A percentile compares a stretch with the other conserved stretches of the same genome.
Evolutionary conservation across 2,888 invertebrate genomes (phyloP).

Genomic region (Apoda limacodes): DNA sequence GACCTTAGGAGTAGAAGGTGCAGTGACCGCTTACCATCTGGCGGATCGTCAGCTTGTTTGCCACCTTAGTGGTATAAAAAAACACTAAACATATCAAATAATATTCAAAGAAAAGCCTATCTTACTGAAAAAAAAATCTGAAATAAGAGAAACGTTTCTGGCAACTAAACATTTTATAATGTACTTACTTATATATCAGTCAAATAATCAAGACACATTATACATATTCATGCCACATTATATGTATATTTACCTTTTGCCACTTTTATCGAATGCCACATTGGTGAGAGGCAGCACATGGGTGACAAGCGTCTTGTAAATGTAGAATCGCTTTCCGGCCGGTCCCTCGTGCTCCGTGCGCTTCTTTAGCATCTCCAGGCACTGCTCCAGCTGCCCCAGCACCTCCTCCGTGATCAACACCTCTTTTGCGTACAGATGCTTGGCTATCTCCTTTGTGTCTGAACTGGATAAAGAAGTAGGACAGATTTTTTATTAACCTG

Average conservation of each 20-base stretch:
- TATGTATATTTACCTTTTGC: conserved; percentile 64
- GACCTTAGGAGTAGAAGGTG: too few relatives aligned
- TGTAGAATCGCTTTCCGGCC: conserved; percentile 72
- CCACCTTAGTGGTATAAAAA: too few relatives aligned
- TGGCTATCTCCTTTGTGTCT: conserved; percentile 63
- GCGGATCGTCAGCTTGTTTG: too few relatives aligned
- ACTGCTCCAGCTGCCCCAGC: conserved; percentile 68
- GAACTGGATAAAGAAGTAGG: too few relatives aligned
- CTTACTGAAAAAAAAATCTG: too few relatives aligned
- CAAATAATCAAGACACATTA: background rate
- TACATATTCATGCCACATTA: background rate
- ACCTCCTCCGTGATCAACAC: conserved; percentile 69
- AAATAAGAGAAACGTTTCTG: too few relatives aligned
- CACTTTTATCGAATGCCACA: conserved; percentile 77
- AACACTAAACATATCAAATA: too few relatives aligned
- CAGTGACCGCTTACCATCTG: too few relatives aligned
- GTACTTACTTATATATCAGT: background rate
- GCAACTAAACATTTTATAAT: too few relatives aligned
- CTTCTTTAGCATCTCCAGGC: conserved; percentile 72
- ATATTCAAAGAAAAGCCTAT: too few relatives aligned
- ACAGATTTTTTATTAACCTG: too few relatives aligned
- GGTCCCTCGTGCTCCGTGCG: conserved; percentile 72
- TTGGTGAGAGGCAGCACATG: conserved; percentile 80
- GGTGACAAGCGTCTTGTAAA: conserved; percentile 73
- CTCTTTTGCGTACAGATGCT: conserved; percentile 60